A percentile compares a stretch with the other conserved stretches of the same genome.
These are phyloP conservation scores for Cybosia mesomella DNA, from an alignment of 2,888 invertebrate genomes.

Conservation along the genomic window DNA sequence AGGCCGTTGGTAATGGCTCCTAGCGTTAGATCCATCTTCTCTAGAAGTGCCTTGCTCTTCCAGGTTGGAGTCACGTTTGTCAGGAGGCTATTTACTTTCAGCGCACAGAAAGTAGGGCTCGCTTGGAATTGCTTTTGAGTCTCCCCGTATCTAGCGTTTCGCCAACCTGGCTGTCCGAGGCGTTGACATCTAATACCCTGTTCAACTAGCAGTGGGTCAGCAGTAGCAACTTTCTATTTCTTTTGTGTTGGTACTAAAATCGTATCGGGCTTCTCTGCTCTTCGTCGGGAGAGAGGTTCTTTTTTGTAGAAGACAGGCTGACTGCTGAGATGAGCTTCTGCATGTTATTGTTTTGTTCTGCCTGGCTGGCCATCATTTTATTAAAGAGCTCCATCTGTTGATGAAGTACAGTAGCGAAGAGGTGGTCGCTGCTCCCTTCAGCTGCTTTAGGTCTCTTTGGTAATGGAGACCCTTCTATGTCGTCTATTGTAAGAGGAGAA, in stretches of 20 bases:
- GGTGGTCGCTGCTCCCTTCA: slow-evolving; percentile 6
- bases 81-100: too few species aligned
- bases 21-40: too few species aligned
- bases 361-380: background rate
- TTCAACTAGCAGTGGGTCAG: too few species aligned
- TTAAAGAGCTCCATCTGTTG: slow-evolving; percentile 4
- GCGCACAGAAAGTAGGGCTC: slow-evolving; percentile 14
- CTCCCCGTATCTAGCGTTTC: slow-evolving; percentile 10
- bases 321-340: too few species aligned
- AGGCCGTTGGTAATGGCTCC: background rate
- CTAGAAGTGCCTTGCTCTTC: too few species aligned
- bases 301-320: too few species aligned
- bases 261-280: too few species aligned
- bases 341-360: background rate
- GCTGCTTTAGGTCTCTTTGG: background rate
- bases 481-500: background rate
- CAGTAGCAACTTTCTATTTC: too few species aligned
- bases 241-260: too few species aligned
- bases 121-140: slow-evolving; percentile 15
- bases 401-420: slow-evolving; percentile 4
- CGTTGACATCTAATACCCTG: too few species aligned
- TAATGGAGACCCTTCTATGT: background rate
- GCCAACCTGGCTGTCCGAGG: slow-evolving; percentile 12
- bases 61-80: too few species aligned
- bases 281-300: too few species aligned